Base-by-base conservation (phyloP, 2,797 vertebrate species). In the Chelonia mydas region DNA sequence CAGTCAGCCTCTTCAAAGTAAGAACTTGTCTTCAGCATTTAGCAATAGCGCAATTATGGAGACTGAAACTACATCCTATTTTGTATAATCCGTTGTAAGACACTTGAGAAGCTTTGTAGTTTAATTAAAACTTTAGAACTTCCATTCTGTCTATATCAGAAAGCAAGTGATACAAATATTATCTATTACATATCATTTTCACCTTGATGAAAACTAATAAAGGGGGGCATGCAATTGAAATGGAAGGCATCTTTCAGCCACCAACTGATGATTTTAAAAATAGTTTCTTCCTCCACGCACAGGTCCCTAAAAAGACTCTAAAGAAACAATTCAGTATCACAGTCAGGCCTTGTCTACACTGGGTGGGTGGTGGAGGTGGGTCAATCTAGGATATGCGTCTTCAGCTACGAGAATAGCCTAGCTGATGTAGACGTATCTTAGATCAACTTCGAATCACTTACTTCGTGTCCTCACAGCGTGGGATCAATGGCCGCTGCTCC, bases 121-220 rank as follows among this genome's bases (percentile, higher is more conserved):
- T 76, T 87, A 72, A 93, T 76, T 87, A 72, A 93, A 91, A 89
- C 65, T 5, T 77, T 50, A 79, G 89, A 95, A 74, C 7, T 61
- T 85, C 25, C 57, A 21, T 93, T 88, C 88, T 77, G 87, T 50
- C 23, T 80, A 6, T 81, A 78, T 10, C 6, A 82, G 76, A 96
- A 94, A 93, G 27, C 88, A 17, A 86, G 95, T 9, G 23, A 92
- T 31, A 90, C 91, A 41, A 74, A 54, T 41, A 85, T 95, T 91
- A 5, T 68, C 65, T 85, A 81, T 55, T 88, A 83, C 88, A 89
- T 84, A 91, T 49, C 92, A 37, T 84, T 88, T 83, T 86, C 51
- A 0, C 9, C 87, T 87, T 84, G n/a, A 74, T 54, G 81, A 45
- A 91, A 90, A 78, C 85, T 74, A 65, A 84, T 90, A 68, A 68